Evolutionary conservation across 2,888 invertebrate species (phyloP), one percentile per base, ranked within the genome.

Genomic region (Agonopterix subpropinquella): DNA sequence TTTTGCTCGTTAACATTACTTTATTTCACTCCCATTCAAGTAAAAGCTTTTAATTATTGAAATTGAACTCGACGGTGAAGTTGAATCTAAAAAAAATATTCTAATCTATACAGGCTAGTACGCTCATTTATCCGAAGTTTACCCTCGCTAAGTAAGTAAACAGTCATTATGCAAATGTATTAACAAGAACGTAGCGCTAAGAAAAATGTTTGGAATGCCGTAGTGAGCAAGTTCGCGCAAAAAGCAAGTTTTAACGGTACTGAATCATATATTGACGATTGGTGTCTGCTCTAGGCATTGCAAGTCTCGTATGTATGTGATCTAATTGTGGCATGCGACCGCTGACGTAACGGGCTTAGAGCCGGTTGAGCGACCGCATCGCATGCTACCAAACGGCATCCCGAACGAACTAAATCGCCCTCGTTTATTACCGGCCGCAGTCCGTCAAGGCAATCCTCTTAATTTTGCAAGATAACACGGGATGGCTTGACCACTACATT

Each of bases 351-450:
- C 84, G 83, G 83, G 76, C 44, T 61, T 61, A 59, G 65, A 74
- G 73, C 62, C 76, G 77, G 86, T 85, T 86, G 84, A 86, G 67
- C 85, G 86, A 85, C 85, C 85, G 84, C 78, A 70, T 68, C 71
- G 77, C 70, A 70, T 75, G 28, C 76, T 73, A 76, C 76, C 68
- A 73, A 77, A 75, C 77, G 73, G 71, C 68, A 75, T 74, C 71
- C 74, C 70, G 66, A 61, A 64, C 70, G 57, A 70, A 69, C 66
- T 64, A 62, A 77, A 74, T 72, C 62, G 72, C 65, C 63, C 55
- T 59, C 61, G 63, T 72, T 68, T 71, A 65, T 67, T 57, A 64
- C 58, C 53, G 58, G 56, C 58, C 58, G 56, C 64, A 55, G 61
- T 58, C 60, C 64, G 57, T 64, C 61, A 62, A 69, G 57, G 62